Base-by-base conservation (phyloP, 2,113 vertebrate species). In the Brienomyrus brachyistius region DNA sequence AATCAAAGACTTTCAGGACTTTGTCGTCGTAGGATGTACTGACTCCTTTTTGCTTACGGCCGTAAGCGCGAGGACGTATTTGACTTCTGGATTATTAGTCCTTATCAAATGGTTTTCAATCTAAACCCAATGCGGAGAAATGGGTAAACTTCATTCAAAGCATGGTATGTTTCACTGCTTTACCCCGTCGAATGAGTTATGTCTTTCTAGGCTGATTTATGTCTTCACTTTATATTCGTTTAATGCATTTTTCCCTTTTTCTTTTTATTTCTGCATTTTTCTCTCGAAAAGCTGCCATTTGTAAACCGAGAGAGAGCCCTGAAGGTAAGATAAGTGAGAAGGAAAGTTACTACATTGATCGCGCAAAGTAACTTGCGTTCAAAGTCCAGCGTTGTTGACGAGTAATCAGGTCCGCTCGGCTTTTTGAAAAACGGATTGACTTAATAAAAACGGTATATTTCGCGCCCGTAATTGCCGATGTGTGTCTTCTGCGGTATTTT, bases 101-200 rank as follows among this genome's bases (percentile, higher is more conserved):
- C 2, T 88, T 92, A 91, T 96, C 96, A 93, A 94, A 97, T 97
- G 96, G 92, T 95, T 96, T 97, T 94, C 91, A 95, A 95, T 91
- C 92, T 88, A 95, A 94, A 92, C 92, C 94, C 95, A 93, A 96
- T 97, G 96, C 95, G 93, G 93, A 97, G 97, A 97, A 95, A 99
- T 99, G 98, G 98, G 98, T 96, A 99, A 99, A 99, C 98, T 99
- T 97, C 98, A 99, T 95, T 99, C 98, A 93, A 99, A 99, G 95
- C 98, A 98, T 97, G 98, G 98, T 99, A 96, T 97, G 98, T 93
- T 51, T 95, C 83, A 89, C 93, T 84, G n/a, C 48, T 51, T 52
- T 62, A 62, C 56, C 56, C 7, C 56, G 23, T 62, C 56, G 56
- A 62, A 17, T 86, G 27, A 10, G 11, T 50, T 50, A 52, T 54